Base-by-base conservation (phyloP, 2,797 vertebrate species). In the Pseudomugil tenellus region DNA sequence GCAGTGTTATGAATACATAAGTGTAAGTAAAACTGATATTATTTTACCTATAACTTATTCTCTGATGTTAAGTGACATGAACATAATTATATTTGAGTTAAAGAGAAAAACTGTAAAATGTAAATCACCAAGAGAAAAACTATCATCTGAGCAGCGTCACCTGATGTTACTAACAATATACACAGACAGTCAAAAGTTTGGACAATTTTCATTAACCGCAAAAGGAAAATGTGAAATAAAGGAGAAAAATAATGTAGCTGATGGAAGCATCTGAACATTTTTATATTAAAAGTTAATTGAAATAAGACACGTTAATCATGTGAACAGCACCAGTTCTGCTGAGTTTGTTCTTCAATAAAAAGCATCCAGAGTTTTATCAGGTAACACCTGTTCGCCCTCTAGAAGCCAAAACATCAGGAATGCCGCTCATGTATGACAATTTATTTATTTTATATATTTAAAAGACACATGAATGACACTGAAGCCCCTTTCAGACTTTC, bases 301-400 rank as follows among this genome's bases (percentile, higher is more conserved):
- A 8, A 21, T 26, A 63, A 39, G 11, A 64, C 25, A 23, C 19
- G 7, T 61, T 66, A 23, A 39, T 21, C 3, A 6, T 58, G 60
- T 59, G 39, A 39, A 26, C 3, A 55, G 25, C 0, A 1, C 13
- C 32, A 17, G 8, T 9, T 2, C 0, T 0, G 0, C 8, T 11
- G 3, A 28, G 35, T 53, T 41, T 3, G 17, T 34, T 61, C 11
- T 41, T 51, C 26, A 58, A 41, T 23, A 32, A 31, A 3, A 31
- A 6, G 21, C 34, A 13, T 53, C 16, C 28, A 19, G 31, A 58
- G 28, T 34, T 13, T 23, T 54, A 12, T 55, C 2, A 43, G 51
- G n/a, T 64, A 61, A 49, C 13, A 74, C 51, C 14, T 31, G 41
- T 63, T 29, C 21, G 32, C 37, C 67, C 29, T 51, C 72, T 80